Percentiles rank a stretch among this genome's conserved stretches.
Evolutionary conservation across 2,888 invertebrate genomes (phyloP).

Genomic region (Calameuta idolon): DNA sequence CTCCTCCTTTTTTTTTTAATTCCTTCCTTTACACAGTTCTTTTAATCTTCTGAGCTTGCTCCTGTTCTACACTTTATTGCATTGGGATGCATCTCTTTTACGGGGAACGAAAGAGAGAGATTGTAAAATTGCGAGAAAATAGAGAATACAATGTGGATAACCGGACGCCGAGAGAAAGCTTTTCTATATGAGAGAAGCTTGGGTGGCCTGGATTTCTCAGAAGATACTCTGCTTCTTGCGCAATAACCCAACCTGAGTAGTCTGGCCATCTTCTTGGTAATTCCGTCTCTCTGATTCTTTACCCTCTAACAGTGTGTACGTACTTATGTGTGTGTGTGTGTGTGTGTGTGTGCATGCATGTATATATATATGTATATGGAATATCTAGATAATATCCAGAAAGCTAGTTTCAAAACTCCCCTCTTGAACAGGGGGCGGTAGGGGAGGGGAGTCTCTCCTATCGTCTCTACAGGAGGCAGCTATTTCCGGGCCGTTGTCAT

Average conservation of each 20-base stretch:
- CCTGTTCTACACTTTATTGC: slow-evolving; percentile 1
- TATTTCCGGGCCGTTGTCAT: slow-evolving; percentile 49
- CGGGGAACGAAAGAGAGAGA: neutral
- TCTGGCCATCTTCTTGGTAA: neutral
- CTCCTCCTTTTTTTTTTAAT: neutral
- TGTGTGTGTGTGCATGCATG: too few species aligned
- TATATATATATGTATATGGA: neutral
- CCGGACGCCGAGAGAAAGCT: neutral
- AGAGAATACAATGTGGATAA: neutral
- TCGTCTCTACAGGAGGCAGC: slow-evolving; percentile 15
- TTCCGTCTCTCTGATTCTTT: slow-evolving; percentile 13
- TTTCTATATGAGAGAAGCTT: neutral
- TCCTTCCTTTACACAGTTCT: neutral
- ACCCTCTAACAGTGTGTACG: neutral
- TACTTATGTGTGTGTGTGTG: too few species aligned
- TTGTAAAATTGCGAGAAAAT: neutral
- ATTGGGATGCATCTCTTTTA: slow-evolving; percentile 20
- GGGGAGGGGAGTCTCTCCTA: neutral
- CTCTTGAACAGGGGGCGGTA: neutral
- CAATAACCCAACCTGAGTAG: neutral
- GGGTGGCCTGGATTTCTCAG: slow-evolving; percentile 1
- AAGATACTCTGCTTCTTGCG: slow-evolving; percentile 3
- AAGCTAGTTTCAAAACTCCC: neutral
- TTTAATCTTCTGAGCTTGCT: neutral
- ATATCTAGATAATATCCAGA: neutral